phyloP scores from a whole-genome alignment of 37 sponge, comb jelly and placozoan species.

The Beroe ovata region DNA sequence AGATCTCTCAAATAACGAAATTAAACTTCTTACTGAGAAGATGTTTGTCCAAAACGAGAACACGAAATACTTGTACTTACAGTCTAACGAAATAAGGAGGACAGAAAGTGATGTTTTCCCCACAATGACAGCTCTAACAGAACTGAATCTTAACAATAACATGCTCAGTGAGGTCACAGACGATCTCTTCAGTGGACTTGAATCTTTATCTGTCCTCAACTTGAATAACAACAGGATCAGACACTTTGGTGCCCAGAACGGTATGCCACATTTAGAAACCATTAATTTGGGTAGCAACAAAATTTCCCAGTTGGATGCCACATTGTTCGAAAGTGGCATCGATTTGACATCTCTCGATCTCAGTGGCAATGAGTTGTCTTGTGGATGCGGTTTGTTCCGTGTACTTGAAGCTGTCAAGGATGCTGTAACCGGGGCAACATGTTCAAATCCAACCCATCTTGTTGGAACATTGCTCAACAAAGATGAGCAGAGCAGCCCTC shows the following conservation, averaged over 20 bases:
- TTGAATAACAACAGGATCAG: not conserved
- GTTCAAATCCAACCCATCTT: slow-evolving; percentile 6
- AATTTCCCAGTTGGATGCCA: not conserved
- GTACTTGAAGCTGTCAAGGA: not conserved
- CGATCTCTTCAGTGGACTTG: slow-evolving; percentile 30
- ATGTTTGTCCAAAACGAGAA: slow-evolving; percentile 51
- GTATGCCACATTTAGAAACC: not conserved
- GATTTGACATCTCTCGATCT: not conserved
- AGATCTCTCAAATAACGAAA: slow-evolving; percentile 4
- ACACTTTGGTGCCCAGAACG: not conserved
- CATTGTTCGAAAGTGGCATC: not conserved
- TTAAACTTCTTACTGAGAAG: slow-evolving; percentile 1
- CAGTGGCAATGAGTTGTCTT: not conserved
- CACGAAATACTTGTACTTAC: not conserved
- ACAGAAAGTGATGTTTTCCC: not conserved
- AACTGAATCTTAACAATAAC: not conserved
- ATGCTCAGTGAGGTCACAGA: not conserved
- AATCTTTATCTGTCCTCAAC: not conserved
- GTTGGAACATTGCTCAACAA: not conserved
- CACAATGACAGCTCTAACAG: not conserved
- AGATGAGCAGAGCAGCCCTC: not conserved
- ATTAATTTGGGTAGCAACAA: not conserved
- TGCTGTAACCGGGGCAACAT: not conserved
- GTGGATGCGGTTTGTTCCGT: slow-evolving; percentile 45
- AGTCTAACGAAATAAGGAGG: not conserved